Base-by-base conservation (phyloP, 1,140 invertebrate species). In the Tetramorium parvispinum region DNA sequence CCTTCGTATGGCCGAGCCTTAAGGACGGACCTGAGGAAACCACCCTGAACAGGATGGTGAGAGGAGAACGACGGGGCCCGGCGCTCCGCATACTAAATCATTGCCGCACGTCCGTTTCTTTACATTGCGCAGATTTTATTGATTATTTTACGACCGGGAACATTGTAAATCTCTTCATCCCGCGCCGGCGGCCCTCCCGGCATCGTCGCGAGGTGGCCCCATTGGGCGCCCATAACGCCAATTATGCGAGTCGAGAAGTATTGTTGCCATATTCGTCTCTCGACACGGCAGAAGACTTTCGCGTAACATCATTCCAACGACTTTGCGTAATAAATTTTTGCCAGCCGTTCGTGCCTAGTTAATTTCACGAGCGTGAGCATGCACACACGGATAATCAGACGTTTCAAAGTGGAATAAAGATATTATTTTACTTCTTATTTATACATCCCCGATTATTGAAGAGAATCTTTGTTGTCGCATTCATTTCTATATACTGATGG, bases 91-190 rank as follows among this genome's bases (percentile, higher is more conserved):
- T 75, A 94, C 93, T 95, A 95, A 95, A 95, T 95, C 94, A 95
- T 68, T 85, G 89, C 92, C 91, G 93, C 93, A 93, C 93, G 94
- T 95, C 94, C 86, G 92, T 94, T 94, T 95, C 94, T 95, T 95
- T 95, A 94, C 94, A 94, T 94, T 94, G 93, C 89, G 81, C 91
- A 90, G 92, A 95, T 95, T 95, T 95, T 95, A 95, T 95, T 95
- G 94, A 95, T 95, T 95, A 94, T 95, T 95, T 95, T 95, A 95
- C 92, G 93, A 91, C 92, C 93, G 89, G 88, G 93, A 94, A 94
- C 94, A 95, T 93, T 95, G 94, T 95, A 95, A 95, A 95, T 95
- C 94, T 95, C 94, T 94, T 94, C 92, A 95, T 94, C 89, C 93
- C 87, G 88, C 88, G 88, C 91, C 91, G 90, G 91, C 87, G 89